A percentile compares a stretch with the other conserved stretches of the same genome.
phyloP scores from a whole-genome alignment of 2,888 invertebrate species.

The Geophilus truncorum region DNA sequence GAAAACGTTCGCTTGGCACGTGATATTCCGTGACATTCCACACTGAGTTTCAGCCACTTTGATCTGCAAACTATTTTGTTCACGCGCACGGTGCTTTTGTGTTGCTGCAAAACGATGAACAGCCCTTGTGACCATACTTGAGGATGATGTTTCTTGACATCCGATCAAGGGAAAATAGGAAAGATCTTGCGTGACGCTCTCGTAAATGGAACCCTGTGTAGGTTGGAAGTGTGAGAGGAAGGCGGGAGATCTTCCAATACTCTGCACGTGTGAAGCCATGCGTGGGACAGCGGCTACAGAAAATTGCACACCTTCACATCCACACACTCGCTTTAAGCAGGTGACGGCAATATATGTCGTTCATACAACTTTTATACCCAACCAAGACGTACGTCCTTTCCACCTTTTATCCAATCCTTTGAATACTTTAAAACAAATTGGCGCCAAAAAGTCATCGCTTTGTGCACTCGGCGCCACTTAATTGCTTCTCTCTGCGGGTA shows the following conservation, averaged over 20 bases:
- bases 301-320: slow-evolving; percentile 20
- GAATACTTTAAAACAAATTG: slow-evolving; percentile 27
- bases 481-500: slow-evolving; percentile 25
- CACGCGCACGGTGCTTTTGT: not conserved
- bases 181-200: slow-evolving; percentile 12
- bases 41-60: slow-evolving; percentile 2
- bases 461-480: slow-evolving; percentile 5
- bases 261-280: slow-evolving; percentile 18
- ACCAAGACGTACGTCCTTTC: not conserved
- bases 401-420: slow-evolving; percentile 11
- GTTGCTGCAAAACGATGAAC: not conserved
- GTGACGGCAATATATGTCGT: slow-evolving; percentile 7
- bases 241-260: slow-evolving; percentile 3
- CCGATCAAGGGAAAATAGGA: not conserved
- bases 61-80: not conserved
- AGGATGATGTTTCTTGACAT: not conserved
- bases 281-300: slow-evolving; percentile 27
- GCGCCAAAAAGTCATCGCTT: slow-evolving; percentile 16
- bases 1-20: not conserved
- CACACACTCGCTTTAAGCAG: not conserved
- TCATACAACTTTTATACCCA: slow-evolving; percentile 1
- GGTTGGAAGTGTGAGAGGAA: not conserved
- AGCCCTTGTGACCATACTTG: not conserved
- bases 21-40: not conserved
- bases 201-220: not conserved